phyloP scores from a whole-genome alignment of 1,140 invertebrate species.

The Parasteatoda tepidariorum region DNA sequence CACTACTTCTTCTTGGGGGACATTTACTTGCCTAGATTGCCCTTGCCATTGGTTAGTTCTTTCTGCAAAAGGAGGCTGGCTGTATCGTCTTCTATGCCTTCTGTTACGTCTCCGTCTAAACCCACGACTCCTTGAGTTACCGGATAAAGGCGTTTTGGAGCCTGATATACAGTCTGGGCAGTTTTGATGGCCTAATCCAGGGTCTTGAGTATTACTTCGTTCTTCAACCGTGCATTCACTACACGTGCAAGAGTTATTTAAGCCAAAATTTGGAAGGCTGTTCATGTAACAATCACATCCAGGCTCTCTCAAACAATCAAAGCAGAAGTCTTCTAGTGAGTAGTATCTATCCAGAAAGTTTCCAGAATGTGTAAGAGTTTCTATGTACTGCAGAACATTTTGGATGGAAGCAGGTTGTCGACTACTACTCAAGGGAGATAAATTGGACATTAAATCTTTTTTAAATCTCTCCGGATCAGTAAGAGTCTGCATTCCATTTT shows the following conservation, averaged over 20 bases:
- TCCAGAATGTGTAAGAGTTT: neutral
- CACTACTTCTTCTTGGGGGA: neutral
- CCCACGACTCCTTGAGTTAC: neutral
- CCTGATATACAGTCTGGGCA: neutral
- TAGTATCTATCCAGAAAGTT: constrained; percentile 16
- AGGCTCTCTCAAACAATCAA: neutral
- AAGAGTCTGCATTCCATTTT: neutral
- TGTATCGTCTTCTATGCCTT: neutral
- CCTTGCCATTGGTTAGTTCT: neutral
- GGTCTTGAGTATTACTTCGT: neutral
- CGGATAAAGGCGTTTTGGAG: neutral
- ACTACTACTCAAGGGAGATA: neutral
- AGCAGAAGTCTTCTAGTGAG: constrained; percentile 15
- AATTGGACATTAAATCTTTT: neutral
- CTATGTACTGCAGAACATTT: constrained; percentile 23
- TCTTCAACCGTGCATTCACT: neutral
- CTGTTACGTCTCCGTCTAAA: constrained; percentile 3
- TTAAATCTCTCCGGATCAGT: neutral
- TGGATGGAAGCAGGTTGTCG: constrained; percentile 21
- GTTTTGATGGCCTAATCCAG: neutral
- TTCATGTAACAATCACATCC: neutral
- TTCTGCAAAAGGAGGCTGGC: neutral
- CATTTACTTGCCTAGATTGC: too few species aligned
- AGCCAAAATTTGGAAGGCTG: neutral
- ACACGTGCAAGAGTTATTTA: neutral